Conservation (phyloP, 1,140 invertebrate genomes). For the Belonocnema kinseyi region DNA sequence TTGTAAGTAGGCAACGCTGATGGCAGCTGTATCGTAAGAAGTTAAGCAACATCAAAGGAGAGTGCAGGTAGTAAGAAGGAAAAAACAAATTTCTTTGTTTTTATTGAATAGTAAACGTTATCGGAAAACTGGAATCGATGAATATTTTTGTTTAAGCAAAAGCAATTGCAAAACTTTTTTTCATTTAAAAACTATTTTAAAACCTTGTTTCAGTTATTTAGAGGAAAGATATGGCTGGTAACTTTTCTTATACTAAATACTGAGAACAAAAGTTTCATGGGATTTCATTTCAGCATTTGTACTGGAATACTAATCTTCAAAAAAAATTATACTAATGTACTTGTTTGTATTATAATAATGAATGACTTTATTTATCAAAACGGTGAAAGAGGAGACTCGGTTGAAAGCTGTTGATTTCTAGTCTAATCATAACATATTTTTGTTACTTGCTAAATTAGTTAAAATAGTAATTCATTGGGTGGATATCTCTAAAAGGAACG, state of each 20-base stretch:
- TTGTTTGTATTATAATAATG: background rate
- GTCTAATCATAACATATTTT: too few relatives aligned
- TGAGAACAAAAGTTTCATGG: too few relatives aligned
- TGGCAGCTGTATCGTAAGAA: slow-evolving; percentile 21
- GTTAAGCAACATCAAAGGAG: background rate
- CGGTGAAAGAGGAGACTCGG: too few relatives aligned
- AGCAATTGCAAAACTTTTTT: too few relatives aligned
- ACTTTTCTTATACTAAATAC: too few relatives aligned
- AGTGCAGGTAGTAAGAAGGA: background rate
- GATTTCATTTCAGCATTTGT: background rate
- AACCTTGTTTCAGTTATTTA: too few relatives aligned
- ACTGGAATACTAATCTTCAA: slow-evolving; percentile 7
- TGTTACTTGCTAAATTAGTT: too few relatives aligned
- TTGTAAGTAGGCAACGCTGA: slow-evolving; percentile 23
- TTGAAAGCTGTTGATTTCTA: too few relatives aligned
- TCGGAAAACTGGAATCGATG: slow-evolving; percentile 1
- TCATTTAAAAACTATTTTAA: too few relatives aligned
- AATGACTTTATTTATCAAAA: background rate
- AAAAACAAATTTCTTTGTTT: background rate
- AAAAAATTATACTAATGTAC: background rate
- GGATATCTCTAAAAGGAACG: too few relatives aligned
- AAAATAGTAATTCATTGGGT: too few relatives aligned
- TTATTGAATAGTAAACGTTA: background rate
- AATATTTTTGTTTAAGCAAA: background rate
- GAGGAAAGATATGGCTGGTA: too few relatives aligned